A percentile compares a stretch with the other conserved stretches of the same genome.
Evolutionary conservation across 2,888 invertebrate genomes (phyloP).

Genomic region (Orchestes rusci): DNA sequence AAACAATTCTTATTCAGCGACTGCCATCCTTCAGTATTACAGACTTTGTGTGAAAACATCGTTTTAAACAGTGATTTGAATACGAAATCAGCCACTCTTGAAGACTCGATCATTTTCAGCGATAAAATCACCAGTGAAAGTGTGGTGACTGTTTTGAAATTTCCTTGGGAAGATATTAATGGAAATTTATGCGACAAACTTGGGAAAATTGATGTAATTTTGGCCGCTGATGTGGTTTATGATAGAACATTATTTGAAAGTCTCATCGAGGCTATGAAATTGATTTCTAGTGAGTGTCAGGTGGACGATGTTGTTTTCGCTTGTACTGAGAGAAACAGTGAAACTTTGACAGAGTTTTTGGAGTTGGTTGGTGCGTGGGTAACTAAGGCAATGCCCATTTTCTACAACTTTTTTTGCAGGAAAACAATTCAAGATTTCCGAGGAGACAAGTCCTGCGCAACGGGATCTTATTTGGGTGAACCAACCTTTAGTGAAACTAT

Average conservation of each 20-base stretch:
- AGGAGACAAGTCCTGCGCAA: constrained; percentile 28
- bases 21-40: constrained; percentile 60
- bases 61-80: constrained; percentile 44
- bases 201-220: constrained; percentile 44
- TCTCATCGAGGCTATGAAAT: constrained; percentile 44
- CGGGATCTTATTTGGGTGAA: constrained; percentile 33
- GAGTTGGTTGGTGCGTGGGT: constrained; percentile 26
- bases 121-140: background rate
- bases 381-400: background rate
- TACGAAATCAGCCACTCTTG: background rate
- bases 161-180: constrained; percentile 49
- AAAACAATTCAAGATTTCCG: constrained; percentile 18
- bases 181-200: constrained; percentile 33
- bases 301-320: constrained; percentile 47
- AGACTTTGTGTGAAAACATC: constrained; percentile 56
- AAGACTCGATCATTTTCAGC: background rate
- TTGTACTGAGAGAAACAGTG: constrained; percentile 58
- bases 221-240: constrained; percentile 57
- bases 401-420: constrained; percentile 8
- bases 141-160: constrained; percentile 34
- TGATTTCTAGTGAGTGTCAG: constrained; percentile 38
- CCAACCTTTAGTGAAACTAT: constrained; percentile 30
- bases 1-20: constrained; percentile 58
- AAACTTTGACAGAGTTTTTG: constrained; percentile 55
- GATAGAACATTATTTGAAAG: constrained; percentile 49